Evolutionary conservation across 1,140 invertebrate species (phyloP), one percentile per base, ranked within the genome.

Genomic region (Chlorops oryzae): DNA sequence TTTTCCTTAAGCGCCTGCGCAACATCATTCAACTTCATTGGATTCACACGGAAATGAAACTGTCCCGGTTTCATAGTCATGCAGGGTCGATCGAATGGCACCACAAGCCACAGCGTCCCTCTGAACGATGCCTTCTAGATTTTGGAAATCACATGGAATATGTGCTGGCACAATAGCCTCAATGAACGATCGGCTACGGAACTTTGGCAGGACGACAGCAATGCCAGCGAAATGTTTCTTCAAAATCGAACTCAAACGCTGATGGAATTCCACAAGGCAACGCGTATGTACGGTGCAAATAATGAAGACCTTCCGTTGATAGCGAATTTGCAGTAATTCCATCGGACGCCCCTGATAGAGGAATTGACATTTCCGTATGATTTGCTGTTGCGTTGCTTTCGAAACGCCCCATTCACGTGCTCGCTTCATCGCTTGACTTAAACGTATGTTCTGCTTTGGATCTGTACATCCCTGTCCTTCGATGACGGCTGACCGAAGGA

Each of bases 21-120:
- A 7, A 61, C 57, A 1, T 54, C 49, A 21, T 49, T 17, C 34
- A 63, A 41, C n/a, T 54, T 53, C 2, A 12, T 3, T 0, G 62
- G 51, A 0, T 51, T 34, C 22, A 65, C 65, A 12, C 57, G 51
- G n/a, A 65, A 63, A 18, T 52, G 49, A 4, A 68, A 41, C 0
- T 37, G 12, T 6, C 59, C 52, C n/a, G 12, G 27, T 52, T 5
- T 44, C 40, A 1, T 46, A 38, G 47, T 55, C 47, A 1, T 41
- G 20, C 10, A 64, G 51, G 3, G 20, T 20, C 7, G 47, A 47
- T 18, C 22, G 20, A 1, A 50, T 47, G 1, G 62, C 64, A n/a
- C 56, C 55, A 47, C 62, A 67, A 20, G 47, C 50, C 2, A 32
- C 9, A 0, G 54, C 62, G 43, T 64, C 64, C 5, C 38, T 32